Evolutionary conservation across 2,888 invertebrate genomes (phyloP).

Genomic region (Cabera pusaria): DNA sequence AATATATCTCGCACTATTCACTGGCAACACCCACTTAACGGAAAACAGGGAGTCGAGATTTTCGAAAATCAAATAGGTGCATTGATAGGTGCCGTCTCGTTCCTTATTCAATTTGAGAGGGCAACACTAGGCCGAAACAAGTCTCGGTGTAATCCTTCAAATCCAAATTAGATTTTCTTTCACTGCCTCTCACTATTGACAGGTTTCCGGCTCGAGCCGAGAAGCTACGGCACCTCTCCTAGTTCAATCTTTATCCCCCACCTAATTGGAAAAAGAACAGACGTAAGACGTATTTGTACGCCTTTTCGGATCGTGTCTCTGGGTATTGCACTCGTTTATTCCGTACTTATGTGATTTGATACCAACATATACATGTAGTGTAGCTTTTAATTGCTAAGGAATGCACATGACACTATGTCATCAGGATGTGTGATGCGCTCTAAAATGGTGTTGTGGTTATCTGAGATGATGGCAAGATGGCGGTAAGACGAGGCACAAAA

Average conservation of each 20-base stretch:
- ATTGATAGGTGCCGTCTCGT: constrained; percentile 54
- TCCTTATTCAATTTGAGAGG: constrained; percentile 66
- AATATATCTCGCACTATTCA: too few species aligned
- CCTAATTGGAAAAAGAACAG: constrained; percentile 56
- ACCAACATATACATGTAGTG: too few species aligned
- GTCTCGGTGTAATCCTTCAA: constrained; percentile 77
- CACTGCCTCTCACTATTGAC: constrained; percentile 73
- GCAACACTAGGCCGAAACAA: constrained; percentile 78
- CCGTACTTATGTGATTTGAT: too few species aligned
- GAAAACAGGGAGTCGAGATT: constrained; percentile 37
- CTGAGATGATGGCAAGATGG: too few species aligned
- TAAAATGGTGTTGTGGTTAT: too few species aligned
- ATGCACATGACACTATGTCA: too few species aligned
- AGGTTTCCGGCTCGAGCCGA: constrained; percentile 50
- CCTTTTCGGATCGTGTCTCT: constrained; percentile 5
- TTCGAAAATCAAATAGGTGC: constrained; percentile 52
- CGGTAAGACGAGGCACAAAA: too few species aligned
- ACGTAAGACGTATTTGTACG: constrained; percentile 21
- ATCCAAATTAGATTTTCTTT: constrained; percentile 83
- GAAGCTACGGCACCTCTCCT: constrained; percentile 38
- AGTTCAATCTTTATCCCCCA: constrained; percentile 54
- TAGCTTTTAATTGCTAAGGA: too few species aligned
- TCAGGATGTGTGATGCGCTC: too few species aligned
- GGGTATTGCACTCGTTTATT: constrained; percentile 6
- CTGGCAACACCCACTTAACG: constrained; percentile 1